Conservation (phyloP, 2,888 invertebrate genomes). For the Lacanobia wlatinum region DNA sequence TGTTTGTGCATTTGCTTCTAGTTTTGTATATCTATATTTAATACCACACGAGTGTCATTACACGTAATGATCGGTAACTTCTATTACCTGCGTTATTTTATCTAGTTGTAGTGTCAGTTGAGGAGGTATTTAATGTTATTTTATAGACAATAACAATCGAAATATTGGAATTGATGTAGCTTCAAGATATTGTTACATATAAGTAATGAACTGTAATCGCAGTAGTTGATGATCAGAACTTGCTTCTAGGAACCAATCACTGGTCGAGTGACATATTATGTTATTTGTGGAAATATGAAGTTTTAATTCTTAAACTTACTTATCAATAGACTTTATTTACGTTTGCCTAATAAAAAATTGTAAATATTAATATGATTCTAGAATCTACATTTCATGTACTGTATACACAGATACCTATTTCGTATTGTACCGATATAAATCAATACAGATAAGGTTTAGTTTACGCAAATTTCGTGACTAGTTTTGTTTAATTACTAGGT, state of each 20-base stretch:
- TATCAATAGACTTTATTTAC: constrained; percentile 53
- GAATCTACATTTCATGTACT: constrained; percentile 78
- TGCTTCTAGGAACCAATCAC: constrained; percentile 44
- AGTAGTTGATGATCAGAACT: constrained; percentile 46
- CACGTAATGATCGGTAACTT: constrained; percentile 66
- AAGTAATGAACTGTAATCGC: constrained; percentile 42
- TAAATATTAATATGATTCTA: constrained; percentile 78
- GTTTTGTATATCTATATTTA: constrained; percentile 78
- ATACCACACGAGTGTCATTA: constrained; percentile 71
- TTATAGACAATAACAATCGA: constrained; percentile 54
- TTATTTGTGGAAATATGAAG: constrained; percentile 40
- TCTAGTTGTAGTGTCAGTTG: constrained; percentile 66
- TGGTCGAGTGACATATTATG: constrained; percentile 33
- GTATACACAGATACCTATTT: constrained; percentile 74
- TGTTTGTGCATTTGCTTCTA: constrained; percentile 89
- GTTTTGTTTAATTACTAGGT: constrained; percentile 89
- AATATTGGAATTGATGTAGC: constrained; percentile 51
- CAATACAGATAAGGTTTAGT: constrained; percentile 71
- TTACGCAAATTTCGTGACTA: constrained; percentile 84
- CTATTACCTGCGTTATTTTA: constrained; percentile 71
- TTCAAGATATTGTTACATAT: constrained; percentile 51
- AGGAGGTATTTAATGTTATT: constrained; percentile 68
- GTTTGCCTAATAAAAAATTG: constrained; percentile 65
- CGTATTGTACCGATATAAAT: constrained; percentile 78
- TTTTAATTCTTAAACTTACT: constrained; percentile 40